phyloP scores from a whole-genome alignment of 2,888 invertebrate species.

The Lasius platythorax region DNA sequence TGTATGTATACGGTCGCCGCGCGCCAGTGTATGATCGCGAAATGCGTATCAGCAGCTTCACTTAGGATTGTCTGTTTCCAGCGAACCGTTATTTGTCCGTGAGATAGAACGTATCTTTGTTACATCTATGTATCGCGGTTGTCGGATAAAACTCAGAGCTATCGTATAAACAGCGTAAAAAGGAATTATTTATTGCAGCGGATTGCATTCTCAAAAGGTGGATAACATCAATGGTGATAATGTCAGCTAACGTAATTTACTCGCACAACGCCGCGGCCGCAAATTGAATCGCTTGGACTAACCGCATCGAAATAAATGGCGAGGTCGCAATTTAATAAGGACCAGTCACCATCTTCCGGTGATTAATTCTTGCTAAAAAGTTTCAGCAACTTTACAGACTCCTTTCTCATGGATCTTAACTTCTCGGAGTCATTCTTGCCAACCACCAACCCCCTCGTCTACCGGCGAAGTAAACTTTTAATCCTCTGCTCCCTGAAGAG shows the following conservation, averaged over 20 bases:
- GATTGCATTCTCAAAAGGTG: conserved; percentile 20
- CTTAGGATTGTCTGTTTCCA: conserved; percentile 46
- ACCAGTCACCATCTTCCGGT: conserved; percentile 83
- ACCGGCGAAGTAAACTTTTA: conserved; percentile 80
- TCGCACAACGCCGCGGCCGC: conserved; percentile 73
- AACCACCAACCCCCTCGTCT: conserved; percentile 74
- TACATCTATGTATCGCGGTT: neutral
- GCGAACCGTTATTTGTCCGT: conserved; percentile 47
- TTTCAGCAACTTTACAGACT: conserved; percentile 83
- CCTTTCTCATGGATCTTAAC: conserved; percentile 81
- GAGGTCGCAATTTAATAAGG: conserved; percentile 84
- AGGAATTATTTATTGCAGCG: conserved; percentile 33
- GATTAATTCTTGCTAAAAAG: conserved; percentile 84
- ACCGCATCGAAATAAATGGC: conserved; percentile 82
- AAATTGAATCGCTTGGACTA: conserved; percentile 76
- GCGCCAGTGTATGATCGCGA: conserved; percentile 36
- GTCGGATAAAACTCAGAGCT: conserved; percentile 25
- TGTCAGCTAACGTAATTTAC: conserved; percentile 70
- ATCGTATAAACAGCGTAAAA: conserved; percentile 38
- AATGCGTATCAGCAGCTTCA: conserved; percentile 50
- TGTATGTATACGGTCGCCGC: neutral
- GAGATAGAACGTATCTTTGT: conserved; percentile 35
- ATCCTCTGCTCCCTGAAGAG: conserved; percentile 73
- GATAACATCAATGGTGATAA: conserved; percentile 51
- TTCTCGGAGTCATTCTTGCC: conserved; percentile 82